phyloP scores from a whole-genome alignment of 1,140 invertebrate species.

The Andrena cerasifolii region DNA sequence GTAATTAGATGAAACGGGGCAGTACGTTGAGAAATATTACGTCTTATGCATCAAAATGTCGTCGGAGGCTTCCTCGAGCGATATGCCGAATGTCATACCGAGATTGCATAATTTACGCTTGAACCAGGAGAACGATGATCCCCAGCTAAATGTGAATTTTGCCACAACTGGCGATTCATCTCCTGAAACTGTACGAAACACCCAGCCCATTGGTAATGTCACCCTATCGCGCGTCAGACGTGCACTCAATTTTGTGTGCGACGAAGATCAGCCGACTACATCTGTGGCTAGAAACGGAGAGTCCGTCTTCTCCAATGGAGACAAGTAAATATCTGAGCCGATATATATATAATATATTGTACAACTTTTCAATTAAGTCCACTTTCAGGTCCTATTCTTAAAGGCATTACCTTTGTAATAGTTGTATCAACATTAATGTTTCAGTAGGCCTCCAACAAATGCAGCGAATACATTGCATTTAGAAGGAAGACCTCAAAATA shows the following conservation, averaged over 20 bases:
- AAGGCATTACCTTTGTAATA: neutral
- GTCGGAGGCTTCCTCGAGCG: constrained; percentile 61
- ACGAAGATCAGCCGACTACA: constrained; percentile 71
- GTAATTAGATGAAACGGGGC: constrained; percentile 62
- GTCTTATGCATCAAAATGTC: constrained; percentile 68
- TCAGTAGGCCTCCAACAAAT: constrained; percentile 73
- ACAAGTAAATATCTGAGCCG: constrained; percentile 64
- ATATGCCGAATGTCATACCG: constrained; percentile 60
- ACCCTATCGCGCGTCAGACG: constrained; percentile 69
- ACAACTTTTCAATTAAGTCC: neutral
- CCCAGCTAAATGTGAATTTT: constrained; percentile 45
- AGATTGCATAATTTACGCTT: constrained; percentile 65
- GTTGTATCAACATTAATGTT: constrained; percentile 46
- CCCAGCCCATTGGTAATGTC: constrained; percentile 65
- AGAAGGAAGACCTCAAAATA: constrained; percentile 68
- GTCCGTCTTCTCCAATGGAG: constrained; percentile 62
- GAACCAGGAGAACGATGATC: constrained; percentile 63
- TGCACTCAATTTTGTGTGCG: constrained; percentile 67
- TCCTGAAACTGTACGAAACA: constrained; percentile 67
- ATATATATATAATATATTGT: neutral
- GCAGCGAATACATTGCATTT: constrained; percentile 69
- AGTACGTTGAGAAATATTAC: constrained; percentile 58
- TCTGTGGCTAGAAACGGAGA: constrained; percentile 60
- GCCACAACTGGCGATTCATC: constrained; percentile 11
- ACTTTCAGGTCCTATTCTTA: neutral